Evolutionary conservation across 2,113 vertebrate species (phyloP), one percentile per base, ranked within the genome.

Genomic region (Aptenodytes forsteri): DNA sequence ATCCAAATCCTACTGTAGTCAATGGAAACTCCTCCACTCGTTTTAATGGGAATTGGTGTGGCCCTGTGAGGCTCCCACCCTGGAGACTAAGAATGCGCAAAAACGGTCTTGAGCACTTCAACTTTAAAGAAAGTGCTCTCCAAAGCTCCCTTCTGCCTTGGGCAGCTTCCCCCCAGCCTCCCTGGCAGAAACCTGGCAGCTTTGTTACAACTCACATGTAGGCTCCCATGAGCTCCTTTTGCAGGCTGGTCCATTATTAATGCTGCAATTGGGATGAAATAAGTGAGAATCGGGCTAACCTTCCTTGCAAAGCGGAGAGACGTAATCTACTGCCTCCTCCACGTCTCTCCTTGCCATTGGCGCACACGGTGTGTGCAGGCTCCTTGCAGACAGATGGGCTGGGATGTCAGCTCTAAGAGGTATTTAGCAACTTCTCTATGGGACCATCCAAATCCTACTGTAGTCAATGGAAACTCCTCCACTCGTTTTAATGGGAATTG

Each of bases 41-140:
- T 34, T 93, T 61, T 13, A 72, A 36, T 18, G 34, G 46, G 23
- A 67, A 32, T 46, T 87, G 23, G 29, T 64, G 50, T 29, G 44
- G 49, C 56, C 49, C 42, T 54, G 36, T 59, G 81, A 77, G 46
- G 26, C 38, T 75, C 16, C 3, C 29, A 42, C 9, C 30, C 5
- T n/a, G n/a, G n/a, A n/a, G n/a, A n/a, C n/a, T n/a, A 89, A 50
- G 62, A 91, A 93, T 62, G 42, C 19, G 2, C 49, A 91, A 38
- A 91, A 91, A 65, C 34, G 87, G 44, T 85, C 83, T 96, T 34
- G 25, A 89, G 59, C 0, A 0, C 62, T 91, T 95, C 81, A 56
- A 21, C 67, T 79, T 86, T 32, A 73, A 94, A 95, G 46, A 73
- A 91, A 89, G 42, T 5, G 7, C 40, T 90, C 66, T 95, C 78